Conservation (phyloP, 1,140 invertebrate genomes). For the Solenopsis invicta region DNA sequence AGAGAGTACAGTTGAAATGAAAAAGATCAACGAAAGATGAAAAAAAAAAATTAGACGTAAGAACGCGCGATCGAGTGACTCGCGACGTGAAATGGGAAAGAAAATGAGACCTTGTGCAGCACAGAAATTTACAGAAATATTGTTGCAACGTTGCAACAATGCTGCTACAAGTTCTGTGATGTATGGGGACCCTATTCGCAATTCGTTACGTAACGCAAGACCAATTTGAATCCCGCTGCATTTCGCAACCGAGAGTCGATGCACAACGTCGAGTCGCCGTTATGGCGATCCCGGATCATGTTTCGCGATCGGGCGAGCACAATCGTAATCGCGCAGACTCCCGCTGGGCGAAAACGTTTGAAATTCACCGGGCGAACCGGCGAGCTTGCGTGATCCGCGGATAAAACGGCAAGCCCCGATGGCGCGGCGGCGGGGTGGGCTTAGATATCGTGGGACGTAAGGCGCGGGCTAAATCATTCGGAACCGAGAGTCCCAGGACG, state of each 20-base stretch:
- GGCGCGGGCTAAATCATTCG: slow-evolving; percentile 71
- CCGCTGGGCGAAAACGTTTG: slow-evolving; percentile 52
- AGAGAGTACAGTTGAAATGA: too few relatives aligned
- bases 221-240: neutral
- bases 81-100: neutral
- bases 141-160: too few relatives aligned
- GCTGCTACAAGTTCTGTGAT: too few relatives aligned
- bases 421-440: slow-evolving; percentile 32
- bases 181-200: too few relatives aligned
- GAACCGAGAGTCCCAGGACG: slow-evolving; percentile 28
- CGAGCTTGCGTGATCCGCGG: slow-evolving; percentile 39
- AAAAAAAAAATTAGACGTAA: neutral
- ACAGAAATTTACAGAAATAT: too few relatives aligned
- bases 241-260: neutral
- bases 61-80: neutral
- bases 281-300: neutral
- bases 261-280: neutral
- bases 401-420: slow-evolving; percentile 82
- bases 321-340: slow-evolving; percentile 41
- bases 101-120: neutral
- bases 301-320: neutral
- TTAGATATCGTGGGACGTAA: slow-evolving; percentile 66
- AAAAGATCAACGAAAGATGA: neutral
- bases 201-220: neutral
- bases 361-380: slow-evolving; percentile 68